phyloP scores from a whole-genome alignment of 2,888 invertebrate genomes.

The Tribolium freemani region DNA sequence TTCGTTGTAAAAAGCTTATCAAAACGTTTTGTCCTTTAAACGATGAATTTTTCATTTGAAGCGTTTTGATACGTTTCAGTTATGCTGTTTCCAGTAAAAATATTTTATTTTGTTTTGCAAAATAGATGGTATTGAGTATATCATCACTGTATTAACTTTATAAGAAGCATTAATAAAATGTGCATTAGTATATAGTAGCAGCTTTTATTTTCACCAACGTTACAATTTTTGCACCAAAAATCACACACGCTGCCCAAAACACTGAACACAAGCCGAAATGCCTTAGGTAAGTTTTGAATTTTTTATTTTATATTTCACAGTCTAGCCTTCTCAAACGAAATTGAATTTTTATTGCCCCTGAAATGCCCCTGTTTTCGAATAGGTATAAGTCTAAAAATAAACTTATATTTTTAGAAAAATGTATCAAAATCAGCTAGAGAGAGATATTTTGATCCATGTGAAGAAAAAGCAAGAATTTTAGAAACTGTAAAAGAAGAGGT shows the following conservation, averaged over 20 bases:
- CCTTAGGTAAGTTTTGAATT: constrained; percentile 20
- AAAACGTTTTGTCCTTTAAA: constrained; percentile 28
- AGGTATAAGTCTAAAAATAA: neutral
- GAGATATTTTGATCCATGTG: constrained; percentile 2
- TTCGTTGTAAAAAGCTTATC: constrained; percentile 42
- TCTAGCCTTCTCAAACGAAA: too few species aligned
- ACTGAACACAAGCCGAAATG: constrained; percentile 5
- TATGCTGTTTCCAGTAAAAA: constrained; percentile 38
- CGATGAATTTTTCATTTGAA: neutral
- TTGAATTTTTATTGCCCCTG: too few species aligned
- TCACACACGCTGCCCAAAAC: constrained; percentile 4
- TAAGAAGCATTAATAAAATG: constrained; percentile 46
- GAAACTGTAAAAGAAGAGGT: constrained; percentile 56
- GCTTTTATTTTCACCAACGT: constrained; percentile 38
- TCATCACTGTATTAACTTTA: constrained; percentile 48
- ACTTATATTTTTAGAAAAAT: constrained; percentile 12
- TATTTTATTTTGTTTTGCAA: constrained; percentile 25
- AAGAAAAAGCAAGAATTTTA: constrained; percentile 50
- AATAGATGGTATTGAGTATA: constrained; percentile 42
- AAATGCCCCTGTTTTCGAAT: neutral
- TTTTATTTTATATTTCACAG: neutral
- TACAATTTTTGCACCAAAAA: constrained; percentile 23
- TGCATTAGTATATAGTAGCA: constrained; percentile 44
- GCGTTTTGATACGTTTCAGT: constrained; percentile 30
- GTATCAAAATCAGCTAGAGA: neutral